phyloP scores from a whole-genome alignment of 2,113 vertebrate species.

The Pituophis catenifer region DNA sequence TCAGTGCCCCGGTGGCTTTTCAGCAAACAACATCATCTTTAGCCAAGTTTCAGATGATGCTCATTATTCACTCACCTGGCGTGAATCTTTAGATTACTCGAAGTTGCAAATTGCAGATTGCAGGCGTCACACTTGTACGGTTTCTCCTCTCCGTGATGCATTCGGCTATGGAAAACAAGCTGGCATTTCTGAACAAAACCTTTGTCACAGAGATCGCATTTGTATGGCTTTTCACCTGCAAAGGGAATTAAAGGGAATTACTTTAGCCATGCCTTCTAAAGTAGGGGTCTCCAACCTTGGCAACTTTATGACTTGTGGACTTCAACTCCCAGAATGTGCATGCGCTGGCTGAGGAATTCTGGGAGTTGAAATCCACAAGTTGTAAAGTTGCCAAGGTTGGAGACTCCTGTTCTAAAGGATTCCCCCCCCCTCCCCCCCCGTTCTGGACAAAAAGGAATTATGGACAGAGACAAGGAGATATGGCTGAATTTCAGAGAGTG shows the following conservation, averaged over 20 bases:
- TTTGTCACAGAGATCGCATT: slow-evolving; percentile 82
- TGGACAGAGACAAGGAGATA: not conserved
- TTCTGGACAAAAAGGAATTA: not conserved
- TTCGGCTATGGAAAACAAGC: slow-evolving; percentile 87
- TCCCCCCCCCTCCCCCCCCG: no score
- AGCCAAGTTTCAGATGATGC: not conserved
- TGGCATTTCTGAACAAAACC: slow-evolving; percentile 90
- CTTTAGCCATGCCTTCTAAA: not conserved
- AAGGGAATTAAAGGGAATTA: slow-evolving; percentile 36
- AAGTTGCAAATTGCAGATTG: slow-evolving; percentile 86
- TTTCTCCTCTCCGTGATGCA: slow-evolving; percentile 91
- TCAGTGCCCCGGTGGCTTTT: not conserved
- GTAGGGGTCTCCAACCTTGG: no score
- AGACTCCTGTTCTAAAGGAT: not conserved
- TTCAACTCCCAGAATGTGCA: no score
- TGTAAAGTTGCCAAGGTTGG: no score
- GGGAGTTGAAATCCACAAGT: no score
- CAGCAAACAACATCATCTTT: no score
- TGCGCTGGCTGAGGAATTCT: no score
- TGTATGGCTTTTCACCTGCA: slow-evolving; percentile 84
- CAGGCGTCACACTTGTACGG: slow-evolving; percentile 86
- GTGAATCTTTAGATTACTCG: slow-evolving; percentile 89
- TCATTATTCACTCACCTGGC: slow-evolving; percentile 71
- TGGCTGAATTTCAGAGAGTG: not conserved
- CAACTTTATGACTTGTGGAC: no score